Evolutionary conservation across 2,113 vertebrate species (phyloP).

Genomic region (Prinia subflava): DNA sequence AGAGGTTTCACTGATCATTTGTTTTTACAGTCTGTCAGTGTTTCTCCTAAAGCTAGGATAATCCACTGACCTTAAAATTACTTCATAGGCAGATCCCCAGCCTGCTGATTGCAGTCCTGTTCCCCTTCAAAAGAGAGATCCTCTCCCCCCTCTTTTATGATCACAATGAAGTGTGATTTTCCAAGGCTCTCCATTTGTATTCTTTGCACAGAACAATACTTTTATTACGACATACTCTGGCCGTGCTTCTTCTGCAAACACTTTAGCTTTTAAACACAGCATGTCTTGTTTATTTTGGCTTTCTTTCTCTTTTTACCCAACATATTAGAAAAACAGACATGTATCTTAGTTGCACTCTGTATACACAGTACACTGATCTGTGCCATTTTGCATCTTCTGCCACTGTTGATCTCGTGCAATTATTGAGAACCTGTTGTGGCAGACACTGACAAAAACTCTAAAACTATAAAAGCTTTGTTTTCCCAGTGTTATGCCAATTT

Average conservation of each 20-base stretch:
- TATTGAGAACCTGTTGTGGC: background rate
- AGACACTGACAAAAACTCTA: background rate
- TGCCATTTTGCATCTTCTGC: background rate
- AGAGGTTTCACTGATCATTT: background rate
- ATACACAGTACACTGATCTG: background rate
- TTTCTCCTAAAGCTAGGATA: background rate
- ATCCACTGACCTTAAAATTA: background rate
- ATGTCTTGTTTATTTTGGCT: constrained; percentile 44
- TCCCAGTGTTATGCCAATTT: background rate
- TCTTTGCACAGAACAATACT: background rate
- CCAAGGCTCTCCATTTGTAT: background rate
- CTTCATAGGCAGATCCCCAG: background rate
- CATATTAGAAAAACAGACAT: background rate
- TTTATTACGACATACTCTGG: background rate
- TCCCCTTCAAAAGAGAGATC: background rate
- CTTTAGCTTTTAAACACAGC: background rate
- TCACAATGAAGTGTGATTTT: background rate
- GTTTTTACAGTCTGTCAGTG: background rate
- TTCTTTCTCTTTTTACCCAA: background rate
- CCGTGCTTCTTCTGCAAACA: constrained; percentile 13
- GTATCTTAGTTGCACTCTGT: background rate
- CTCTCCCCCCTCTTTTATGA: background rate
- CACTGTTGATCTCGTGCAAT: background rate
- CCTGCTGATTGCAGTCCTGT: background rate
- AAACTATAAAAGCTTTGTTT: background rate